phyloP scores from a whole-genome alignment of 2,797 vertebrate species.

The Rhynchonycteris naso region DNA sequence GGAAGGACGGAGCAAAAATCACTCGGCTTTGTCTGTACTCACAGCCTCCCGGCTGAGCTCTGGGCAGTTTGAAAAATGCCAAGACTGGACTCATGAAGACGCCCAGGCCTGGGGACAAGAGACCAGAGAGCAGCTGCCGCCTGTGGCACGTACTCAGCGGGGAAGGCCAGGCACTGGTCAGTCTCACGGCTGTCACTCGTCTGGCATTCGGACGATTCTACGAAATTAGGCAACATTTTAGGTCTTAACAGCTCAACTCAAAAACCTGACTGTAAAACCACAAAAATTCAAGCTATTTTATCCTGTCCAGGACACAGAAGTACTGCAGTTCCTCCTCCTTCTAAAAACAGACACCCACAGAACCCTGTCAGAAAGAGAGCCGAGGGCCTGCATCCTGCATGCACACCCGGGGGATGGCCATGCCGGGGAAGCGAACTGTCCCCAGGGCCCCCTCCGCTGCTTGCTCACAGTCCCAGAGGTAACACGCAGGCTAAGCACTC shows the following conservation, averaged over 20 bases:
- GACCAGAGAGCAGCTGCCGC: rapidly evolving
- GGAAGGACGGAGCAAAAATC: neutral
- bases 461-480: neutral
- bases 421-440: neutral
- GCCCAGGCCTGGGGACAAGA: neutral
- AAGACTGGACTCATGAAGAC: neutral
- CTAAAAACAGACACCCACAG: neutral
- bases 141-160: rapidly evolving
- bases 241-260: neutral
- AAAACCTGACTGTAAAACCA: neutral
- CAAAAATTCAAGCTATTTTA: neutral
- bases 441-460: neutral
- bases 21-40: neutral
- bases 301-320: neutral
- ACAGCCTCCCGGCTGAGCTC: neutral
- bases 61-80: neutral
- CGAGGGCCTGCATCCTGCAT: neutral
- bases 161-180: rapidly evolving
- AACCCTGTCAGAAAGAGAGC: neutral
- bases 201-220: too few relatives aligned
- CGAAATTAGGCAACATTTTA: neutral
- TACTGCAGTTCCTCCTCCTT: neutral
- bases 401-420: rapidly evolving
- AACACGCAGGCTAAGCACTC: neutral
- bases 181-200: rapidly evolving